Evolutionary conservation across 2,797 vertebrate species (phyloP), one percentile per base, ranked within the genome.

Genomic region (Lithobates pipiens): DNA sequence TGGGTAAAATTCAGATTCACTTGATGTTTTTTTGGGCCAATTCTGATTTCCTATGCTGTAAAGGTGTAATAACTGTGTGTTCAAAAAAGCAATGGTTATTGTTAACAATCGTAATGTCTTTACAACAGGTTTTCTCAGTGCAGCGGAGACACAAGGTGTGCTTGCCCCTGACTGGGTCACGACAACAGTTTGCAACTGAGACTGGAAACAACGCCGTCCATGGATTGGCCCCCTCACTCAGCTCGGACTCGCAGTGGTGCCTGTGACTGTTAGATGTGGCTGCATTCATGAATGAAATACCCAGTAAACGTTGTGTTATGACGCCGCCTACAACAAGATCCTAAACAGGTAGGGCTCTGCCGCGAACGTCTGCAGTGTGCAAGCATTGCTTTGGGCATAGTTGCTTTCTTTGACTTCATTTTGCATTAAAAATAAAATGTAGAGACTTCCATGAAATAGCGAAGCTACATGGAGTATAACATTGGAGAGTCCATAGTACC

Each of bases 111-210:
- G 46, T 10, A 29, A n/a, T 69, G 46, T 74, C 39, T 6, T 2
- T 3, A 9, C 70, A 25, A 50, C 87, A 94, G 92, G 91, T 85
- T 89, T 89, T 85, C 88, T 87, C 86, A 86, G 89, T 85, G 89
- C 82, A 67, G 76, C 68, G 78, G 91, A 88, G 88, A 90, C 32
- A 76, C 80, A 34, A 76, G 85, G 83, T 82, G 72, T 81, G 77
- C 90, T 91, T 88, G 93, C 88, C 92, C 91, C 90, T 94, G 91
- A 93, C 91, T 89, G 90, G 91, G 85, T 83, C 75, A 67, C 80
- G 78, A 73, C 75, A 74, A 70, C 69, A 83, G 80, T 77, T 86
- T 69, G 85, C 80, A 74, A 78, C 85, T 83, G 76, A 86, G 67
- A 86, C 80, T 83, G 85, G 71, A 78, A 65, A 82, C 71, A 75